Conservation (phyloP, 2,113 vertebrate species). For the Gulo gulo region DNA sequence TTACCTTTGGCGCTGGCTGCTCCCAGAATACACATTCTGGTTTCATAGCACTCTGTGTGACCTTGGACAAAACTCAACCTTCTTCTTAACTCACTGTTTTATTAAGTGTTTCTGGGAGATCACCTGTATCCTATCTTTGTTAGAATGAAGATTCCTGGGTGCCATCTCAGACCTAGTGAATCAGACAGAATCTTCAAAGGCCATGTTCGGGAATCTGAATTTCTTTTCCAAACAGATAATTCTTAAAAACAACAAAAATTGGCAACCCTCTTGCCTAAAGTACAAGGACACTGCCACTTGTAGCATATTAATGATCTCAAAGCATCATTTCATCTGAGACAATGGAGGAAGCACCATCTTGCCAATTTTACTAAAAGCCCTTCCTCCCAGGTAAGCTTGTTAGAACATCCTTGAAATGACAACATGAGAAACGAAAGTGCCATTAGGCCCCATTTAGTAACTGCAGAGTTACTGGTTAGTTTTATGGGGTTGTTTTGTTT, state of each 20-base stretch:
- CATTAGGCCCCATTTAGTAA: conserved; percentile 58
- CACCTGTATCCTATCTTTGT: not conserved
- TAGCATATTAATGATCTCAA: not conserved
- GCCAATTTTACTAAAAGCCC: conserved; percentile 39
- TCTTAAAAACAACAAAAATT: not conserved
- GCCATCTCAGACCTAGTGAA: not conserved
- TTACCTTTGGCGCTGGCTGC: not conserved
- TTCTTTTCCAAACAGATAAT: conserved; percentile 9
- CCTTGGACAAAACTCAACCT: not conserved
- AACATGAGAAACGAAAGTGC: conserved; percentile 54
- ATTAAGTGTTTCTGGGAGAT: not conserved
- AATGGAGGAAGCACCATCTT: not conserved
- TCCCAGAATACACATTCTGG: not conserved
- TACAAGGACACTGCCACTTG: not conserved
- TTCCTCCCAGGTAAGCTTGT: conserved; percentile 53
- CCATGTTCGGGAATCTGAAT: not conserved
- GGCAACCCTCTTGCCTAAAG: not conserved
- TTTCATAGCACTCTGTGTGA: not conserved
- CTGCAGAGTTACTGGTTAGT: conserved; percentile 59
- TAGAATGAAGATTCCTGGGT: not conserved
- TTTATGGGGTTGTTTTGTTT: not conserved
- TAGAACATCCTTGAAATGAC: conserved; percentile 58
- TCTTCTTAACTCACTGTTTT: not conserved
- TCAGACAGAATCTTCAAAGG: not conserved
- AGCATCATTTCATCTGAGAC: not conserved